phyloP scores from a whole-genome alignment of 2,113 vertebrate genomes.

The Pituophis catenifer region DNA sequence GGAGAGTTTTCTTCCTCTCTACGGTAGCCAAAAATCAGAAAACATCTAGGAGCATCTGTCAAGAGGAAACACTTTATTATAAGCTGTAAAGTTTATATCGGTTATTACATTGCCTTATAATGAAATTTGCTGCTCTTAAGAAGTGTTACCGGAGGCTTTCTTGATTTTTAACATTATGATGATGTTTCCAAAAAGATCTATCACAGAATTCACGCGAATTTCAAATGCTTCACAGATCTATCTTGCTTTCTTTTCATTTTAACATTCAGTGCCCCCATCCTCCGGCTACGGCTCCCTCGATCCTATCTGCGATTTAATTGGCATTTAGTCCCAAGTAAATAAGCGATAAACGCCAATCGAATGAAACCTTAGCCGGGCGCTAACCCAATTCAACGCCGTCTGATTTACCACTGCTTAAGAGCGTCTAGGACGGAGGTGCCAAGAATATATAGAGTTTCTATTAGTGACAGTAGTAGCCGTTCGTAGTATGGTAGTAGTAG shows the following conservation, averaged over 20 bases:
- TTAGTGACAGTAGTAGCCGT: not conserved
- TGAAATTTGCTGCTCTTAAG: not conserved
- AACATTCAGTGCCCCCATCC: not conserved
- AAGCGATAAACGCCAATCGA: not conserved
- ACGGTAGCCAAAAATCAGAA: not conserved
- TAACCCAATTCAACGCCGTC: not conserved
- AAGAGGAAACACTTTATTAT: not conserved
- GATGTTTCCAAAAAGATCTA: not conserved
- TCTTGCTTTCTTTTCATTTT: not conserved
- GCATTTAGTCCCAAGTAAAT: not conserved
- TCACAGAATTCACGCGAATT: not conserved
- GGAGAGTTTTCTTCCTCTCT: not conserved
- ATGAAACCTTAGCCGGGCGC: not conserved
- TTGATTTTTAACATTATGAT: not conserved
- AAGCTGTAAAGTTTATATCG: not conserved
- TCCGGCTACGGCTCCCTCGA: not conserved
- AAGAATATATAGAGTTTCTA: not conserved
- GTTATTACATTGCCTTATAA: not conserved
- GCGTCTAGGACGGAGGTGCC: not conserved
- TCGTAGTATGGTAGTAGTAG: not conserved
- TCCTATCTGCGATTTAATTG: not conserved
- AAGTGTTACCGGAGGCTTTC: not conserved
- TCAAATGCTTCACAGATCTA: not conserved
- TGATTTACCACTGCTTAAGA: not conserved
- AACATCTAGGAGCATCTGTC: not conserved